phyloP scores from a whole-genome alignment of 2,888 invertebrate species.

The Drosophila suboccidentalis region DNA sequence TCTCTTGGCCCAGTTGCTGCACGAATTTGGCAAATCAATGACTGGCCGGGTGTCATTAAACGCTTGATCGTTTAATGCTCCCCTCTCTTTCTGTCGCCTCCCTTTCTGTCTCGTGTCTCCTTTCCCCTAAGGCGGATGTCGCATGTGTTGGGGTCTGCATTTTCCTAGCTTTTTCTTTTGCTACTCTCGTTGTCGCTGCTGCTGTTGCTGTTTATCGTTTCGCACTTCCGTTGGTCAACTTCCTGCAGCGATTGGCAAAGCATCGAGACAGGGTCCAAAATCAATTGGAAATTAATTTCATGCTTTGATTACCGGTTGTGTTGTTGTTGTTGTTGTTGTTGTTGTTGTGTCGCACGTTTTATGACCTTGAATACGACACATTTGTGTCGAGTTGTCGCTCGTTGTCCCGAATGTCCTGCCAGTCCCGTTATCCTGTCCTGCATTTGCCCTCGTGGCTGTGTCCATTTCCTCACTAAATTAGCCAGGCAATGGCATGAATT shows the following conservation, averaged over 20 bases:
- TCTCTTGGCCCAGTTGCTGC: slow-evolving; percentile 38
- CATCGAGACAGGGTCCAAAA: slow-evolving; percentile 68
- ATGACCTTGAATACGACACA: slow-evolving; percentile 81
- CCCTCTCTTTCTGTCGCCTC: slow-evolving; percentile 14
- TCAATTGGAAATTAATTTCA: slow-evolving; percentile 81
- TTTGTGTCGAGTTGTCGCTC: slow-evolving; percentile 69
- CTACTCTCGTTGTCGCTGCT: slow-evolving; percentile 2
- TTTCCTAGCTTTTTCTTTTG: slow-evolving; percentile 22
- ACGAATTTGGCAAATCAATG: slow-evolving; percentile 80
- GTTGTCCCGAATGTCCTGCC: slow-evolving; percentile 3
- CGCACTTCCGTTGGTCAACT: slow-evolving; percentile 81
- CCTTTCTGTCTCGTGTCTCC: not conserved
- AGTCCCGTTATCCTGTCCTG: slow-evolving; percentile 12
- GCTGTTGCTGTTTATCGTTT: slow-evolving; percentile 75
- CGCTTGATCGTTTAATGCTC: slow-evolving; percentile 78
- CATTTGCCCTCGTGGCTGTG: slow-evolving; percentile 45
- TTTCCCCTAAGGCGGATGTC: slow-evolving; percentile 9
- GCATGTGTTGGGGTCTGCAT: slow-evolving; percentile 25
- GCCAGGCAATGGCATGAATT: slow-evolving; percentile 80
- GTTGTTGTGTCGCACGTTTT: slow-evolving; percentile 73
- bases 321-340: slow-evolving; percentile 8
- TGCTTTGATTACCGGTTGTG: slow-evolving; percentile 82
- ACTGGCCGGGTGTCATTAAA: slow-evolving; percentile 80
- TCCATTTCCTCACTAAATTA: slow-evolving; percentile 80
- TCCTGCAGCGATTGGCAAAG: slow-evolving; percentile 73